Percentiles rank a stretch among this genome's conserved stretches.
Conservation (phyloP, 2,888 invertebrate species). For the Dioctria linearis region DNA sequence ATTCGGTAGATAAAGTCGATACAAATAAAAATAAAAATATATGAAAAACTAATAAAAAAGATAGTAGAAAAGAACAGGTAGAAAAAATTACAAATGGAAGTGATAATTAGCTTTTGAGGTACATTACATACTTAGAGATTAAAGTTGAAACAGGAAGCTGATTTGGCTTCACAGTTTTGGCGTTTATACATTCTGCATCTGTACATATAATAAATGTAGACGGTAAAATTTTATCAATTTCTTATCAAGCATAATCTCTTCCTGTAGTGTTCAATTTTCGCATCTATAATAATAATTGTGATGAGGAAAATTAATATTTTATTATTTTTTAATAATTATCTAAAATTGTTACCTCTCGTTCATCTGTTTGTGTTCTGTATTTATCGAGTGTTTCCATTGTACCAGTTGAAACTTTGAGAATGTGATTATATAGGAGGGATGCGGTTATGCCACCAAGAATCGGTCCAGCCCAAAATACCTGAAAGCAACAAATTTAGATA, state of each 20-base stretch:
- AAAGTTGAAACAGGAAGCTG: too few species aligned
- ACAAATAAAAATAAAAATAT: too few species aligned
- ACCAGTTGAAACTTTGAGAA: constrained; percentile 65
- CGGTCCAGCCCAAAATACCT: constrained; percentile 93
- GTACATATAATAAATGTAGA: neutral
- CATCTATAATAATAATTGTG: constrained; percentile 7
- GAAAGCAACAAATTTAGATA: constrained; percentile 56
- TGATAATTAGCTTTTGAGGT: constrained; percentile 3
- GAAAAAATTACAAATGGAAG: neutral
- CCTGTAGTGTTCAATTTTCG: constrained; percentile 17
- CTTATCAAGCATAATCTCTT: constrained; percentile 17
- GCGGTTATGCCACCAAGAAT: constrained; percentile 85
- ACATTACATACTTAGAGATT: too few species aligned
- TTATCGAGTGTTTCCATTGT: constrained; percentile 66
- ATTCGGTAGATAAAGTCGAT: too few species aligned
- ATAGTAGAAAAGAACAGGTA: too few species aligned
- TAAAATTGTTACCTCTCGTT: constrained; percentile 77
- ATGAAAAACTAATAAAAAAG: too few species aligned
- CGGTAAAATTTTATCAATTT: neutral
- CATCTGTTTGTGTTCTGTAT: constrained; percentile 73
- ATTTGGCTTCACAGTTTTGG: too few species aligned
- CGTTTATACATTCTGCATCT: too few species aligned
- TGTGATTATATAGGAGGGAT: constrained; percentile 79
- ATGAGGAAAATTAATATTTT: neutral
- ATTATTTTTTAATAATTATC: neutral